These are phyloP conservation scores for Sisyra terminalis DNA, from an alignment of 2,888 invertebrate genomes.

Conservation along the genomic window DNA sequence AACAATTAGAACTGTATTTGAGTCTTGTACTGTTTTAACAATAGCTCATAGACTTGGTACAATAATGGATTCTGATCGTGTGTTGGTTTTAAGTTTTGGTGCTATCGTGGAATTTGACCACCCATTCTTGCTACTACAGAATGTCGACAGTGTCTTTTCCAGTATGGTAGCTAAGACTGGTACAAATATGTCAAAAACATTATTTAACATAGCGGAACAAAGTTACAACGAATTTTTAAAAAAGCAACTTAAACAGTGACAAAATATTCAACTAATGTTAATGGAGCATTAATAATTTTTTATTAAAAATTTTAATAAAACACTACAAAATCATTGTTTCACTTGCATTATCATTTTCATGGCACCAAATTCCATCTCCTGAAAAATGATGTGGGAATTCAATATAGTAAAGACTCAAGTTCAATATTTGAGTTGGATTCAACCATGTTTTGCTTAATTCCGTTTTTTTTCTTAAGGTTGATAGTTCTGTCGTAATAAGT, in stretches of 20 bases:
- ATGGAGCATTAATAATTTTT: no score
- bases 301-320: no score
- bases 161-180: slow-evolving; percentile 64
- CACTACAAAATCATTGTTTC: no score
- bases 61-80: slow-evolving; percentile 77
- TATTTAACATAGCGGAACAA: slow-evolving; percentile 37
- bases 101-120: slow-evolving; percentile 64
- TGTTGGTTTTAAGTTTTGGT: slow-evolving; percentile 68
- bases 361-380: slow-evolving; percentile 53
- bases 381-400: slow-evolving; percentile 58
- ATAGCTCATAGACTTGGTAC: slow-evolving; percentile 89
- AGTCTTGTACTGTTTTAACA: slow-evolving; percentile 73
- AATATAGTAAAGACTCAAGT: slow-evolving; percentile 50
- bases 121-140: slow-evolving; percentile 48
- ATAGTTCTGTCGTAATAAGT: slow-evolving; percentile 11
- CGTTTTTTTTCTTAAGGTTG: slow-evolving; percentile 10
- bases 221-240: neutral
- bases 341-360: slow-evolving; percentile 1
- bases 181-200: slow-evolving; percentile 41
- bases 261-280: no score
- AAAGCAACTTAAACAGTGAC: no score
- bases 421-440: slow-evolving; percentile 32
- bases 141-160: slow-evolving; percentile 54
- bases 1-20: slow-evolving; percentile 77
- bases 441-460: slow-evolving; percentile 14